Conservation (phyloP, 2,797 vertebrate species). For the Orestias chungarensis region DNA sequence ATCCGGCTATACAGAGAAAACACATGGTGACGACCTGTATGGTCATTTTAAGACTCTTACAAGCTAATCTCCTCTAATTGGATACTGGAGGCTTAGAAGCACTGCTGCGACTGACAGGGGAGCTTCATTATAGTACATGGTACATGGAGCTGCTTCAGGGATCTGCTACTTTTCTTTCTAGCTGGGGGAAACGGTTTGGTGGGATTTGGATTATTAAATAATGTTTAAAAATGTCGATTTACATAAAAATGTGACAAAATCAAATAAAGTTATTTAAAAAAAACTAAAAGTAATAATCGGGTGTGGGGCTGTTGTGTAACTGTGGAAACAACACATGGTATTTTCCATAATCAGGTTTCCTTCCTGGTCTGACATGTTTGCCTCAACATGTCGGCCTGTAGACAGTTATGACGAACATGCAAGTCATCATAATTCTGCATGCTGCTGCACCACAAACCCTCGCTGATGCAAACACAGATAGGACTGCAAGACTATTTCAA, state of each 20-base stretch:
- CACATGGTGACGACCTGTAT: slow-evolving; percentile 57
- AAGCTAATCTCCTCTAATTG: slow-evolving; percentile 76
- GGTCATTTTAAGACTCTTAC: slow-evolving; percentile 76
- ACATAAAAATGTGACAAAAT: too few relatives aligned
- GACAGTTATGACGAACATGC: background rate
- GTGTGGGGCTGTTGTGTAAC: too few relatives aligned
- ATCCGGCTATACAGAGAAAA: slow-evolving; percentile 38
- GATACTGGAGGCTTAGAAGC: slow-evolving; percentile 64
- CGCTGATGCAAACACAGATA: background rate
- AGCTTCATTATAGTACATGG: slow-evolving; percentile 40
- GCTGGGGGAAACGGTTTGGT: background rate
- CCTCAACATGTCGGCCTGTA: background rate
- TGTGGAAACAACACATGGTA: background rate
- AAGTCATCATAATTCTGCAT: slow-evolving; percentile 4
- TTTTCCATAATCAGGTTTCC: too few relatives aligned
- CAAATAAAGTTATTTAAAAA: too few relatives aligned
- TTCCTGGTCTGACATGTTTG: background rate
- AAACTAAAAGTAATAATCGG: too few relatives aligned
- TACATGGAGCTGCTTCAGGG: slow-evolving; percentile 37
- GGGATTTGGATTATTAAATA: background rate
- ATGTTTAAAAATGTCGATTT: too few relatives aligned
- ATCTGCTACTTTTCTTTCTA: background rate
- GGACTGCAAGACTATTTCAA: background rate
- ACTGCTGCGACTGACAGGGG: slow-evolving; percentile 56
- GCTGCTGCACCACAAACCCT: background rate